Percentiles rank a stretch among this genome's conserved stretches.
These are phyloP conservation scores for Cheilosia impressa DNA, from an alignment of 2,888 invertebrate species.

Conservation along the genomic window DNA sequence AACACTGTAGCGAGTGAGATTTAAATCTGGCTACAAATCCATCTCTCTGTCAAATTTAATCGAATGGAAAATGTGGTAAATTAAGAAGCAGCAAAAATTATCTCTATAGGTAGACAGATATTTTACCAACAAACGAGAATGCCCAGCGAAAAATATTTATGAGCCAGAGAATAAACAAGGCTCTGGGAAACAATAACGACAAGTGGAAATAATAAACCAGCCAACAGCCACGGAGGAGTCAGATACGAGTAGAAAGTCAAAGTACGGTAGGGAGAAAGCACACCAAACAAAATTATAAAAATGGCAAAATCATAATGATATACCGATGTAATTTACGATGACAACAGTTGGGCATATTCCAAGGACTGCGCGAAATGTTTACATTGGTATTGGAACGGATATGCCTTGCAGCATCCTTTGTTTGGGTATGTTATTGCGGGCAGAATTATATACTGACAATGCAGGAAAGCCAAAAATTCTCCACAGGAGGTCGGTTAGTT, in stretches of 20 bases:
- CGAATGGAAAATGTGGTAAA: conserved; percentile 48
- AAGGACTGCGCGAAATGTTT: conserved; percentile 35
- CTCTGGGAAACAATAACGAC: conserved; percentile 46
- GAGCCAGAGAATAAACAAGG: conserved; percentile 43
- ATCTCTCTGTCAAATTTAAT: conserved; percentile 40
- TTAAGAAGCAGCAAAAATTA: conserved; percentile 1
- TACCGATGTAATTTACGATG: conserved; percentile 70
- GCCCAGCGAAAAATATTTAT: conserved; percentile 41
- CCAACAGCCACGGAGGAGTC: not conserved
- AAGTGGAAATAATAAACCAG: conserved; percentile 51
- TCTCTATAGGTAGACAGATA: not conserved
- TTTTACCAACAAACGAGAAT: conserved; percentile 21
- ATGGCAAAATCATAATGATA: conserved; percentile 72
- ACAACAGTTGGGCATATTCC: conserved; percentile 73
- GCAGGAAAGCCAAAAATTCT: conserved; percentile 33
- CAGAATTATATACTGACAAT: not conserved
- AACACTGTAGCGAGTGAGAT: too few species aligned
- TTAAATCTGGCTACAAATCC: not conserved
- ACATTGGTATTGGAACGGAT: conserved; percentile 31
- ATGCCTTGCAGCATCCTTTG: conserved; percentile 40
- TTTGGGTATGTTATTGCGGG: conserved; percentile 24
- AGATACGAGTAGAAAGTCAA: not conserved
- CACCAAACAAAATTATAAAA: conserved; percentile 56
- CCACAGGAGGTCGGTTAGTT: conserved; percentile 53
- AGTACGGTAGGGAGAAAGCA: not conserved